Conservation (phyloP, 1,140 invertebrate species). For the Copidosoma floridanum region DNA sequence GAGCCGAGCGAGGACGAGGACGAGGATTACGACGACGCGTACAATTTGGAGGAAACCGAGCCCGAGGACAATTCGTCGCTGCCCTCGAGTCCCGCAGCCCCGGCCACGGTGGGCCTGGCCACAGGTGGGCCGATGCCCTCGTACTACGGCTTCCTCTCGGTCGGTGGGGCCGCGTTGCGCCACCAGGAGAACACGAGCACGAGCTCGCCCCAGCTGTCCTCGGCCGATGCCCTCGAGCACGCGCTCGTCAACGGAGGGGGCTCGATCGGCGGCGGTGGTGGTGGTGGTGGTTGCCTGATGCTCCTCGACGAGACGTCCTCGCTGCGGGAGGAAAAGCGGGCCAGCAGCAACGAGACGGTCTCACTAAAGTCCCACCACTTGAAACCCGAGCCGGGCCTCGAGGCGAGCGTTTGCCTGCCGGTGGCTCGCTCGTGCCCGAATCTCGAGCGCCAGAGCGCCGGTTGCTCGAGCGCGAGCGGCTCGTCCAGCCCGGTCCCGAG, state of each 20-base stretch:
- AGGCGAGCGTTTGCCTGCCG: conserved; percentile 53
- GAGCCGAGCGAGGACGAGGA: conserved; percentile 45
- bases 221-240: conserved; percentile 19
- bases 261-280: no score
- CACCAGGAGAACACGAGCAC: conserved; percentile 52
- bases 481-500: conserved; percentile 53
- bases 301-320: conserved; percentile 34
- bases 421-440: conserved; percentile 55
- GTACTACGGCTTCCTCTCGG: conserved; percentile 51
- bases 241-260: neutral
- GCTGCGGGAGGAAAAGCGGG: conserved; percentile 33
- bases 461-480: conserved; percentile 43
- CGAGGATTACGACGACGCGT: conserved; percentile 32
- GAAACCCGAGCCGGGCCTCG: conserved; percentile 29
- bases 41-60: conserved; percentile 39
- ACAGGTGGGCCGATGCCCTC: conserved; percentile 38
- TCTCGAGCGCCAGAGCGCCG: conserved; percentile 48
- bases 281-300: conserved; percentile 27
- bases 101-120: conserved; percentile 33
- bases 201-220: conserved; percentile 48
- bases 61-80: conserved; percentile 48
- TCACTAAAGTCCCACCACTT: conserved; percentile 33
- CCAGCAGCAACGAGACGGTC: conserved; percentile 45
- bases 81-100: conserved; percentile 46
- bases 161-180: conserved; percentile 46